Percentiles rank a stretch among this genome's conserved stretches.
These are phyloP conservation scores for Propithecus coquereli DNA, from an alignment of 2,113 vertebrate species.

Conservation along the genomic window DNA sequence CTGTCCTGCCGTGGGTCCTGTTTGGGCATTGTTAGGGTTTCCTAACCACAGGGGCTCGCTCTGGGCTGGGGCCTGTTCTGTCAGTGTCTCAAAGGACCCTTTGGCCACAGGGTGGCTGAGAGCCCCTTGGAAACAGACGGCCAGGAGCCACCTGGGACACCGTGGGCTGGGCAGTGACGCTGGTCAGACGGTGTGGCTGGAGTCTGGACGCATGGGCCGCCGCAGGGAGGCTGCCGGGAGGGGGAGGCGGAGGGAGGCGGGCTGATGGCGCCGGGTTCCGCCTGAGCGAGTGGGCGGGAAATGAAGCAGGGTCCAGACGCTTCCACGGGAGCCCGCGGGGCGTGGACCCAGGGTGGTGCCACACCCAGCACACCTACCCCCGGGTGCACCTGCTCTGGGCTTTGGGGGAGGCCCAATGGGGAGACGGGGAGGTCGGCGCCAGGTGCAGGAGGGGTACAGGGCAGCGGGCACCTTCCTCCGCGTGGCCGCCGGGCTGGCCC, in stretches of 20 bases:
- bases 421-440: too few relatives aligned
- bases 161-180: fast-evolving
- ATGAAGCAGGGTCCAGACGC: too few relatives aligned
- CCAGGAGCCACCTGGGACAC: background rate
- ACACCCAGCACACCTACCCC: background rate
- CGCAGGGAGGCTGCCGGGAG: background rate
- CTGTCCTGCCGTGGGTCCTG: background rate
- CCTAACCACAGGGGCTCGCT: background rate
- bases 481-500: too few relatives aligned
- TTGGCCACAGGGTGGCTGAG: background rate
- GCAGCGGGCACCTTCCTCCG: too few relatives aligned
- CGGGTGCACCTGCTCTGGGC: too few relatives aligned
- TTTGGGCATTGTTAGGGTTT: too few relatives aligned
- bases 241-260: background rate
- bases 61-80: background rate
- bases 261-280: fast-evolving
- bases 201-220: background rate
- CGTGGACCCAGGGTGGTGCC: too few relatives aligned
- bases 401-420: too few relatives aligned
- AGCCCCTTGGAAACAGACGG: background rate
- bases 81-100: background rate
- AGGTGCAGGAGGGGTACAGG: too few relatives aligned
- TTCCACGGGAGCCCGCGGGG: too few relatives aligned
- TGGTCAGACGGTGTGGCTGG: fast-evolving
- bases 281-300: background rate